phyloP scores from a whole-genome alignment of 2,113 vertebrate genomes.

The Oreotrochilus melanogaster region DNA sequence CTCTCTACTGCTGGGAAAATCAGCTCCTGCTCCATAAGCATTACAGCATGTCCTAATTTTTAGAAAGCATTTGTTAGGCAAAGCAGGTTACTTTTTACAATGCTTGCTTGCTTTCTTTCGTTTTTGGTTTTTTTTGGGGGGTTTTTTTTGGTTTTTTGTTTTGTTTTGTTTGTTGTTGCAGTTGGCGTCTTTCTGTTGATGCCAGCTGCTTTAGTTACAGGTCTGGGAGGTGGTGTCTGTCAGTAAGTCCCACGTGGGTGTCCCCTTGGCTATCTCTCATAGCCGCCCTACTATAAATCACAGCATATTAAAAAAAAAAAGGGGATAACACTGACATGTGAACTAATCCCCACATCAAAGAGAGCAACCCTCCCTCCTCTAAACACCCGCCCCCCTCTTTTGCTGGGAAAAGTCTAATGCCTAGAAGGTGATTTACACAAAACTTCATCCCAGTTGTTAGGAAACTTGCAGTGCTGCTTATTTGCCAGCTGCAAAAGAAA shows the following conservation, averaged over 20 bases:
- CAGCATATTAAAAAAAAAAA: conserved; percentile 37
- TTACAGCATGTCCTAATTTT: conserved; percentile 36
- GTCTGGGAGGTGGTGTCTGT: conserved; percentile 30
- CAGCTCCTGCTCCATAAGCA: conserved; percentile 1
- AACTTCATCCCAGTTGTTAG: conserved; percentile 38
- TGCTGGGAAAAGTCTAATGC: conserved; percentile 71
- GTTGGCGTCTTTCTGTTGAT: conserved; percentile 34
- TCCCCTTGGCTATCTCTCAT: conserved; percentile 52
- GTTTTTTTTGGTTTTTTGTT: too few relatives aligned
- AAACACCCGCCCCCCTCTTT: conserved; percentile 33
- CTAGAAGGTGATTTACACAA: conserved; percentile 62
- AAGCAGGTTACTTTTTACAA: conserved; percentile 12
- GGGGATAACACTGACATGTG: conserved; percentile 66
- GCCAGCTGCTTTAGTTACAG: conserved; percentile 11
- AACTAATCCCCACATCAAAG: conserved; percentile 75
- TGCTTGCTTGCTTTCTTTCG: neutral
- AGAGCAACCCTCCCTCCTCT: conserved; percentile 27
- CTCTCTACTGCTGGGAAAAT: conserved; percentile 17
- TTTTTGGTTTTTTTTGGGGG: neutral
- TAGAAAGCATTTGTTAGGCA: conserved; percentile 55
- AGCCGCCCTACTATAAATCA: conserved; percentile 47
- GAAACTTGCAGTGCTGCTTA: conserved; percentile 30
- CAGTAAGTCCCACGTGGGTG: conserved; percentile 40
- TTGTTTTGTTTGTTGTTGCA: neutral
- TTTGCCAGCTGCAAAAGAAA: conserved; percentile 20